Evolutionary conservation across 2,888 invertebrate species (phyloP).

Genomic region (Epinotia bilunana): DNA sequence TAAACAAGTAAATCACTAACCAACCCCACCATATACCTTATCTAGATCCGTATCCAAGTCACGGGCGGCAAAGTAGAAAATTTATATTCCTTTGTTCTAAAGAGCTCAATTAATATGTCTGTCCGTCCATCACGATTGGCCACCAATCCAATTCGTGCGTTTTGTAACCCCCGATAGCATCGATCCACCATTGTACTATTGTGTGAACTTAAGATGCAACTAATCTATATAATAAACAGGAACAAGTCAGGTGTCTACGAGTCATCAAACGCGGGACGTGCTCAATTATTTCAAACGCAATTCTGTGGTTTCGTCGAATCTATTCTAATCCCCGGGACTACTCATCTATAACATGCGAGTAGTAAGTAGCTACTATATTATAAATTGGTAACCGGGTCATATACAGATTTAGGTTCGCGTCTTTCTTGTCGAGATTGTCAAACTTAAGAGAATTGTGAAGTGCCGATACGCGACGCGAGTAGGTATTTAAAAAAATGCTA

Average conservation of each 20-base stretch:
- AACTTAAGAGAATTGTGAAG: no score
- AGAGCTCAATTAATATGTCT: conserved; percentile 33
- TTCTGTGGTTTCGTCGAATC: no score
- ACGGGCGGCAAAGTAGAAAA: conserved; percentile 12
- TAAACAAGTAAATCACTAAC: not conserved
- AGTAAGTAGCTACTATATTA: no score
- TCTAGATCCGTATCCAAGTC: conserved; percentile 27
- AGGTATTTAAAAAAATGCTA: no score
- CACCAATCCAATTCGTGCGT: conserved; percentile 36
- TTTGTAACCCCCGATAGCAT: conserved; percentile 35
- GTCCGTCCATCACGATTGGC: conserved; percentile 38
- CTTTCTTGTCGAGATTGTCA: no score
- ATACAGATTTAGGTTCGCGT: no score
- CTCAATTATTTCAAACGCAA: no score
- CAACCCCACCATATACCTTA: conserved; percentile 11
- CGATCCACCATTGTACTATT: conserved; percentile 37
- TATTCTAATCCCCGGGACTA: no score
- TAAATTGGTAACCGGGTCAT: no score
- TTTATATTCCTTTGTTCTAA: conserved; percentile 40
- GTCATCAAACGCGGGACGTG: no score
- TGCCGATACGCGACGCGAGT: no score
- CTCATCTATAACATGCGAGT: no score
- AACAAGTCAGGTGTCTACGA: not conserved
- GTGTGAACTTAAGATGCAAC: conserved; percentile 24
- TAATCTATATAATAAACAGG: not conserved